Evolutionary conservation across 2,797 vertebrate genomes (phyloP).

Genomic region (Dromococcyx pavoninus): DNA sequence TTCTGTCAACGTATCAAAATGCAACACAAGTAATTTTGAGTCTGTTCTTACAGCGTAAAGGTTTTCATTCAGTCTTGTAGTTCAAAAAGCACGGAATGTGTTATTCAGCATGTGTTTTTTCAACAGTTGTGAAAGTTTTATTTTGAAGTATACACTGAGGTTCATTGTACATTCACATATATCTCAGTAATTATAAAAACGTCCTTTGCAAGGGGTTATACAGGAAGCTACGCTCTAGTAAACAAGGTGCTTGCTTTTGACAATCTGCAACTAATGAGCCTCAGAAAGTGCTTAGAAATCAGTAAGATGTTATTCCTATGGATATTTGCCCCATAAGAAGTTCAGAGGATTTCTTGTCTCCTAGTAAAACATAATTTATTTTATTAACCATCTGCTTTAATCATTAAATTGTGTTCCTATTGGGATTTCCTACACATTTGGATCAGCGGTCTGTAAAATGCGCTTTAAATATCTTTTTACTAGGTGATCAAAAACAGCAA

Average conservation of each 20-base stretch:
- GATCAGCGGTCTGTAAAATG: neutral
- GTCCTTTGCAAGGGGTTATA: neutral
- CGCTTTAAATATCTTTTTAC: neutral
- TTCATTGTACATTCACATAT: neutral
- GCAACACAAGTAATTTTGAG: neutral
- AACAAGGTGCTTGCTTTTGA: neutral
- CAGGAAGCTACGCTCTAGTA: neutral
- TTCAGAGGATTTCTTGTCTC: neutral
- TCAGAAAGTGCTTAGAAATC: neutral
- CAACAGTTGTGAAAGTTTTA: neutral
- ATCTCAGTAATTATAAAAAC: neutral
- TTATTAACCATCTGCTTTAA: neutral
- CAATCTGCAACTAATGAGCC: neutral
- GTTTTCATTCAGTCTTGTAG: neutral
- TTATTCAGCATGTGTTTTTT: neutral
- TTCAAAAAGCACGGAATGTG: neutral
- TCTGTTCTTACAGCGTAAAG: neutral
- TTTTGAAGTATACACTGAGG: neutral
- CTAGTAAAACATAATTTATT: neutral
- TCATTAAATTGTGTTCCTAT: neutral
- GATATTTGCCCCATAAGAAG: neutral
- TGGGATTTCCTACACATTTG: neutral
- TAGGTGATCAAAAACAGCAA: constrained; percentile 92
- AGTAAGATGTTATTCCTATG: neutral
- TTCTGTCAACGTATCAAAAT: neutral